Evolutionary conservation across 2,888 invertebrate genomes (phyloP).

Genomic region (Drosophila paranaensis): DNA sequence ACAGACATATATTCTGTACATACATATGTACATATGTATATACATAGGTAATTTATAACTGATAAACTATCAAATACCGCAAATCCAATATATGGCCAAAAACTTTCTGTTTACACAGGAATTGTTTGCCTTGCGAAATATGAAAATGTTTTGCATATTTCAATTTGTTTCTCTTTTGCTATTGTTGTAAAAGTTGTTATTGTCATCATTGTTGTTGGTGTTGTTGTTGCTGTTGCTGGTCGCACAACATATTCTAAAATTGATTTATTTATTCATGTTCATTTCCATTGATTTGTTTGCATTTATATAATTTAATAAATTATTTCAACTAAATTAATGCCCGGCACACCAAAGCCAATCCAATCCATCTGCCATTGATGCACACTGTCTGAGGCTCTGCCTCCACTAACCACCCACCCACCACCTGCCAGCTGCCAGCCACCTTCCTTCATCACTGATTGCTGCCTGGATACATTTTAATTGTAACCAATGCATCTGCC

Average conservation of each 20-base stretch:
- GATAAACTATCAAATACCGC: slow-evolving; percentile 62
- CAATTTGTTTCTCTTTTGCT: slow-evolving; percentile 36
- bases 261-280: slow-evolving; percentile 72
- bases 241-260: slow-evolving; percentile 63
- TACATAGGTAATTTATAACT: slow-evolving; percentile 53
- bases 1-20: background rate
- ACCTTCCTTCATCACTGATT: background rate
- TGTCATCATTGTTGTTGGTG: background rate
- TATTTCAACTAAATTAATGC: slow-evolving; percentile 74
- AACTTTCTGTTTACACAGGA: slow-evolving; percentile 50
- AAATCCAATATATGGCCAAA: slow-evolving; percentile 56
- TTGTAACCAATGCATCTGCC: slow-evolving; percentile 39
- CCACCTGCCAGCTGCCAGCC: background rate
- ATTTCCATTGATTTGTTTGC: slow-evolving; percentile 59
- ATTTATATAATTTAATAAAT: slow-evolving; percentile 71
- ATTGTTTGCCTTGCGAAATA: slow-evolving; percentile 54
- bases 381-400: slow-evolving; percentile 10
- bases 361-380: slow-evolving; percentile 29
- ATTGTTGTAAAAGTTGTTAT: slow-evolving; percentile 10
- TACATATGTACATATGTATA: background rate
- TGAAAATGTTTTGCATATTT: slow-evolving; percentile 61
- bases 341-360: slow-evolving; percentile 18
- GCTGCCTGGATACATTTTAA: slow-evolving; percentile 34
- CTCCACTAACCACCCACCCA: background rate
- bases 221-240: slow-evolving; percentile 30